A percentile compares a stretch with the other conserved stretches of the same genome.
phyloP scores from a whole-genome alignment of 2,113 vertebrate genomes.

The Brachyhypopomus occidentalis region DNA sequence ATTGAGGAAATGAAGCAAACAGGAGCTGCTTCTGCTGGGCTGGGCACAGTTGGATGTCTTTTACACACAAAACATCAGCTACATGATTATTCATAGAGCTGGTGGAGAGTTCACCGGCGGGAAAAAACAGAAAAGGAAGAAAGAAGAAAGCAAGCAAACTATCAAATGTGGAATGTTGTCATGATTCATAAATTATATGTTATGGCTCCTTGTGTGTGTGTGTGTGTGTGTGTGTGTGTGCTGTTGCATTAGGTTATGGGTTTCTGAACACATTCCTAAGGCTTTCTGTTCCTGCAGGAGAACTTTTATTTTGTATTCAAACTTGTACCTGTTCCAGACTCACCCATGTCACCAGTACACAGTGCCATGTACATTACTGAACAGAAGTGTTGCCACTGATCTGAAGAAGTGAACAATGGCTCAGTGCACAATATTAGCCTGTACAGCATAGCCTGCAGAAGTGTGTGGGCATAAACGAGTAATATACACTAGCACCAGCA shows the following conservation, averaged over 20 bases:
- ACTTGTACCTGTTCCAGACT: slow-evolving; percentile 61
- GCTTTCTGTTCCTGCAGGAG: slow-evolving; percentile 49
- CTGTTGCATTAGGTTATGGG: slow-evolving; percentile 61
- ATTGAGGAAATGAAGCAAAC: slow-evolving; percentile 49
- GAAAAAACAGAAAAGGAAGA: background rate
- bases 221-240: slow-evolving; percentile 27
- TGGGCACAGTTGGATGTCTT: slow-evolving; percentile 45
- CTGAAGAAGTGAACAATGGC: too few species aligned
- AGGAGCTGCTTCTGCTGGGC: slow-evolving; percentile 33
- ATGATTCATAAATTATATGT: slow-evolving; percentile 52
- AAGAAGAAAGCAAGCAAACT: too few species aligned
- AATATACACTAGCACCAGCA: too few species aligned
- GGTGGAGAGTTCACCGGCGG: slow-evolving; percentile 38
- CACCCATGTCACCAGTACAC: slow-evolving; percentile 27
- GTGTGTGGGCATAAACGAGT: too few species aligned
- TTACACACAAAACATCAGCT: slow-evolving; percentile 43
- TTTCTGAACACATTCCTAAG: slow-evolving; percentile 62
- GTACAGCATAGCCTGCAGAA: too few species aligned
- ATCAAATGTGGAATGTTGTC: slow-evolving; percentile 48
- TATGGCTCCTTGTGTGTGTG: slow-evolving; percentile 1
- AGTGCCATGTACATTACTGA: background rate
- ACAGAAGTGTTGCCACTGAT: too few species aligned
- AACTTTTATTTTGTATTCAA: slow-evolving; percentile 43
- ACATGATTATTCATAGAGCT: slow-evolving; percentile 46
- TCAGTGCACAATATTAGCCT: too few species aligned